Conservation (phyloP, 64 coral and sea anemone species). For the Actinia tenebrosa region DNA sequence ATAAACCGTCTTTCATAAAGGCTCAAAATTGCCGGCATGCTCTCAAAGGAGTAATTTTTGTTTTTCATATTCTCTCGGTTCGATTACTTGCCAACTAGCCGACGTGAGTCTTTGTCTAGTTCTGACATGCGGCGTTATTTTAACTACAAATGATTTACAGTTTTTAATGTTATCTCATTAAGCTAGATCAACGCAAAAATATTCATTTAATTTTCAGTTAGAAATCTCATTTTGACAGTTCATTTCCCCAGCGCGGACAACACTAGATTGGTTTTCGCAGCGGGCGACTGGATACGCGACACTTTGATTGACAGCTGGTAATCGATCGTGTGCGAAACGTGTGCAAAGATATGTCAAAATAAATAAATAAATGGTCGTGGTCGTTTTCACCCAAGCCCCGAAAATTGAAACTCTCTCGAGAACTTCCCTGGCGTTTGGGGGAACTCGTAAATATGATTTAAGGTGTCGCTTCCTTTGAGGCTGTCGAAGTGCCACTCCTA, state of each 20-base stretch:
- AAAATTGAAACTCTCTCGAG: constrained; percentile 97
- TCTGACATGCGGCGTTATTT: constrained; percentile 92
- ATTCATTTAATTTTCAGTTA: constrained; percentile 99
- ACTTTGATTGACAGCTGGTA: constrained; percentile 88
- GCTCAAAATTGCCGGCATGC: constrained; percentile 47
- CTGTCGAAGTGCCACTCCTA: constrained; percentile 80
- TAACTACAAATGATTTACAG: constrained; percentile 97
- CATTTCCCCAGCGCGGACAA: constrained; percentile 74
- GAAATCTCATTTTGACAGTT: constrained; percentile 90
- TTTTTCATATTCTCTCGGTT: constrained; percentile 69
- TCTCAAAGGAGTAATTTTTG: constrained; percentile 63
- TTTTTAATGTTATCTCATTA: constrained; percentile 99
- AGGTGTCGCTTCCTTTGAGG: constrained; percentile 71
- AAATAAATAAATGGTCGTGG: constrained; percentile 88
- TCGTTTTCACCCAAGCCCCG: constrained; percentile 67
- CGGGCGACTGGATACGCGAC: constrained; percentile 67
- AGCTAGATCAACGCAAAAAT: constrained; percentile 99
- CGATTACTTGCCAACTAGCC: constrained; percentile 71
- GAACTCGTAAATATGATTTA: constrained; percentile 59
- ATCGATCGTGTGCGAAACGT: constrained; percentile 90
- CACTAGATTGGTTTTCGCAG: constrained; percentile 94
- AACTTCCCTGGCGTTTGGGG: constrained; percentile 84
- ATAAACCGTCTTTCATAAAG: constrained; percentile 7
- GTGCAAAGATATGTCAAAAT: constrained; percentile 70
- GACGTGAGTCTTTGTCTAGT: constrained; percentile 26